phyloP scores from a whole-genome alignment of 2,888 invertebrate species.

The Eulithis testata region DNA sequence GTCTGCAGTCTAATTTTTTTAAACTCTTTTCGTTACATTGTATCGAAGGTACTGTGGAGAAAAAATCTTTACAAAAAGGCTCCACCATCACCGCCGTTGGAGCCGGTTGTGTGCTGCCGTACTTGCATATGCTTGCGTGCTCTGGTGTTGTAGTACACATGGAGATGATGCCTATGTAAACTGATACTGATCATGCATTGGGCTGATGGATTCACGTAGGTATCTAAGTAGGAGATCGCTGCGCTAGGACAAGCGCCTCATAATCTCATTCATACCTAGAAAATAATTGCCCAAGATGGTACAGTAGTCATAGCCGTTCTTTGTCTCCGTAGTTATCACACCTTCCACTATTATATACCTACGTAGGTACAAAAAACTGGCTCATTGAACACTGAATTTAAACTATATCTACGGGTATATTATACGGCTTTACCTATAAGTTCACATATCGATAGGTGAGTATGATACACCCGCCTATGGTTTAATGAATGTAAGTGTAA shows the following conservation, averaged over 20 bases:
- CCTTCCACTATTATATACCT: too few relatives aligned
- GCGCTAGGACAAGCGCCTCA: slow-evolving; percentile 55
- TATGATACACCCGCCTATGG: too few relatives aligned
- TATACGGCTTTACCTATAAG: too few relatives aligned
- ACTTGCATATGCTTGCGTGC: slow-evolving; percentile 33
- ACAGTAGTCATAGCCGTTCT: too few relatives aligned
- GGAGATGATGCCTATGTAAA: slow-evolving; percentile 35
- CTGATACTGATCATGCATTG: slow-evolving; percentile 54
- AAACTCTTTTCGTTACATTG: slow-evolving; percentile 56
- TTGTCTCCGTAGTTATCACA: too few relatives aligned
- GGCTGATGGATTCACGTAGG: slow-evolving; percentile 52
- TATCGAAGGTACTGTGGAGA: slow-evolving; percentile 58
- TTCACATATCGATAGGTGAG: too few relatives aligned
- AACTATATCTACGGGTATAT: too few relatives aligned
- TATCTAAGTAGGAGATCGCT: slow-evolving; percentile 46
- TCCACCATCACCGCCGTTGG: slow-evolving; percentile 54
- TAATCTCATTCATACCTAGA: slow-evolving; percentile 64
- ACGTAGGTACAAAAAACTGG: too few relatives aligned
- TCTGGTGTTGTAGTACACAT: slow-evolving; percentile 54
- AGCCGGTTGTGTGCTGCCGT: slow-evolving; percentile 61
- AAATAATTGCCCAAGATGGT: slow-evolving; percentile 41
- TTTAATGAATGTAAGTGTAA: too few relatives aligned
- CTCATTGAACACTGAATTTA: too few relatives aligned
- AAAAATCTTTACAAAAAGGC: slow-evolving; percentile 81
- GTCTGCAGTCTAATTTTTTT: slow-evolving; percentile 38